A percentile compares a stretch with the other conserved stretches of the same genome.
phyloP scores from a whole-genome alignment of 1,140 invertebrate species.

The Cotesia typhae region DNA sequence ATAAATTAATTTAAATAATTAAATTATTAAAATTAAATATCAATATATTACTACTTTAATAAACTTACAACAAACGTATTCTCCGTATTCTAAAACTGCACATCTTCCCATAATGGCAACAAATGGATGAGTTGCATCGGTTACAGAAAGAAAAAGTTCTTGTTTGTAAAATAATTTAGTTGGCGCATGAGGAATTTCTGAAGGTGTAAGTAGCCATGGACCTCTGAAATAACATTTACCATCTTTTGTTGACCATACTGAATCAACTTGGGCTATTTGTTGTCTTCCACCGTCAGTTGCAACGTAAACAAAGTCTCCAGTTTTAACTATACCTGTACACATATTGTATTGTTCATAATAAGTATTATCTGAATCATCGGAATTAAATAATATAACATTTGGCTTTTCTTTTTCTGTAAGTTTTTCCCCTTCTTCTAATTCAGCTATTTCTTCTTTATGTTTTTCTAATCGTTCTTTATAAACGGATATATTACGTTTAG shows the following conservation, averaged over 20 bases:
- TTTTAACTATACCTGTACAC: constrained; percentile 83
- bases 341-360: constrained; percentile 95
- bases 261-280: constrained; percentile 92
- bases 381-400: constrained; percentile 76
- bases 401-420: constrained; percentile 83
- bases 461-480: constrained; percentile 91
- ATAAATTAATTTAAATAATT: neutral
- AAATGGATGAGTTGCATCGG: constrained; percentile 91
- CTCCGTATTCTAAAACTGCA: constrained; percentile 87
- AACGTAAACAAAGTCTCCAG: constrained; percentile 94
- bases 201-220: constrained; percentile 89
- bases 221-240: constrained; percentile 92
- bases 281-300: constrained; percentile 86
- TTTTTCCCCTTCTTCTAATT: constrained; percentile 82
- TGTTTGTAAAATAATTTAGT: constrained; percentile 90
- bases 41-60: neutral
- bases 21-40: too few relatives aligned
- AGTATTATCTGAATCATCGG: constrained; percentile 77
- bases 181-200: constrained; percentile 81
- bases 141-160: constrained; percentile 91
- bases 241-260: constrained; percentile 89
- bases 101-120: constrained; percentile 92
- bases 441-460: constrained; percentile 88
- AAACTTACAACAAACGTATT: constrained; percentile 87
- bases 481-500: constrained; percentile 89